These are phyloP conservation scores for Bimastos eiseni DNA, from an alignment of 2,888 invertebrate genomes.

Conservation along the genomic window DNA sequence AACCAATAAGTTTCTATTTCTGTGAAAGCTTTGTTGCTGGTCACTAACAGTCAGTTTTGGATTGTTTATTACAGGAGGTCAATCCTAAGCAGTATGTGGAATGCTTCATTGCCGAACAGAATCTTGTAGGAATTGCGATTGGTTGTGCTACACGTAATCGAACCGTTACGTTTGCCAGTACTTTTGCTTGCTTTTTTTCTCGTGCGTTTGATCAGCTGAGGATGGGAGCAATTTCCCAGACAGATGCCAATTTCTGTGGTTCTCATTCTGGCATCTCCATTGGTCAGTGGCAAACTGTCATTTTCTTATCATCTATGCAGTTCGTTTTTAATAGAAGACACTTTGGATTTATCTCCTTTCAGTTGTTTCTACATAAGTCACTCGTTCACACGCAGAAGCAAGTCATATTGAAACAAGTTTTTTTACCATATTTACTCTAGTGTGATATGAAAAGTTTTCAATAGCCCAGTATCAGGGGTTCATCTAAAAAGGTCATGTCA, in stretches of 20 bases:
- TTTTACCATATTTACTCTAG: neutral
- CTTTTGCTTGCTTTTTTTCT: constrained; percentile 92
- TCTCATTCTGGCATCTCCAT: constrained; percentile 98
- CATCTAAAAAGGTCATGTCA: no score
- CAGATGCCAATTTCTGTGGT: constrained; percentile 92
- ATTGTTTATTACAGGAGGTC: constrained; percentile 52
- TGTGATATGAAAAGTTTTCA: no score
- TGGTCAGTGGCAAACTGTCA: constrained; percentile 67
- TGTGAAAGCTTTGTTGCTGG: neutral
- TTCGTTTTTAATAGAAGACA: neutral
- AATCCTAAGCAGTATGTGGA: constrained; percentile 81
- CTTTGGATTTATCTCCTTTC: neutral
- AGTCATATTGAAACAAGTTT: neutral
- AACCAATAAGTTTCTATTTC: neutral
- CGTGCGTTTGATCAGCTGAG: constrained; percentile 96
- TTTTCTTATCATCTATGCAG: neutral
- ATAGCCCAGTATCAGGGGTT: no score
- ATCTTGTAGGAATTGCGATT: constrained; percentile 88
- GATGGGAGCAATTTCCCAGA: constrained; percentile 98
- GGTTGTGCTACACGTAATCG: constrained; percentile 91
- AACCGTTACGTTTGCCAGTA: constrained; percentile 89
- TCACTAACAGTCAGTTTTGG: neutral
- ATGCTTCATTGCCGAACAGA: constrained; percentile 99
- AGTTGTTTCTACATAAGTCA: neutral
- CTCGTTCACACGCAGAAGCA: neutral